Base-by-base conservation (phyloP, 2,888 invertebrate genomes). In the Entomobrya proxima region DNA sequence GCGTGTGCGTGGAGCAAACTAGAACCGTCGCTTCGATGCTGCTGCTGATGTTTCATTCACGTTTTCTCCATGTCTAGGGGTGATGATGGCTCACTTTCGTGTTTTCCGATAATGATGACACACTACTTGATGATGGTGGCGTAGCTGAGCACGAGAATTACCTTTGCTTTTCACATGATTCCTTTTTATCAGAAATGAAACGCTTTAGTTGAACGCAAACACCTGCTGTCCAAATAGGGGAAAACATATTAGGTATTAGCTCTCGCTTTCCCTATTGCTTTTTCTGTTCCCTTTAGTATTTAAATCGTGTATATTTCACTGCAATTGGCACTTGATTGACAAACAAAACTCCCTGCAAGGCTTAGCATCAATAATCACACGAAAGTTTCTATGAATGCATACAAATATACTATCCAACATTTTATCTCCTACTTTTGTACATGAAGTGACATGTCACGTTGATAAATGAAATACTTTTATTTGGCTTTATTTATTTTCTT, bases 31-130 rank as follows among this genome's bases (percentile, higher is more conserved):
- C 30, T 32, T 32, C 27, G 24, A 7, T n/a, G 72, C 13, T 72
- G 72, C 0, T 47, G 27, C 9, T 72, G 47, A 44, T 69, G 27
- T 44, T 72, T 44, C 72, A 72, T 72, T 72, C 72, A 72, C 47
- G 18, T 18, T 64, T 64, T 21, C 18, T 13, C 1, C 32, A 61
- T 32, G 15, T 4, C 15, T n/a, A n/a, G n/a, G n/a, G n/a, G n/a
- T 64, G 64, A 2, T 27, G 27, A 21, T 37, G 64, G 6, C n/a
- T 37, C 35, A 64, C 58, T 27, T 4, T 58, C 58, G 5, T 21
- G 55, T 4, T 11, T 24, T 55, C n/a, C n/a, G 24, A 55, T 50
- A n/a, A 50, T 7, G 50, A 18, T 50, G 18, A 18, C n/a, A n/a
- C n/a, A n/a, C n/a, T 50, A n/a, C 11, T 50, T 50, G 50, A 50